Evolutionary conservation across 2,888 invertebrate genomes (phyloP), one percentile per base, ranked within the genome.

Genomic region (Torymus aiolomorphi): DNA sequence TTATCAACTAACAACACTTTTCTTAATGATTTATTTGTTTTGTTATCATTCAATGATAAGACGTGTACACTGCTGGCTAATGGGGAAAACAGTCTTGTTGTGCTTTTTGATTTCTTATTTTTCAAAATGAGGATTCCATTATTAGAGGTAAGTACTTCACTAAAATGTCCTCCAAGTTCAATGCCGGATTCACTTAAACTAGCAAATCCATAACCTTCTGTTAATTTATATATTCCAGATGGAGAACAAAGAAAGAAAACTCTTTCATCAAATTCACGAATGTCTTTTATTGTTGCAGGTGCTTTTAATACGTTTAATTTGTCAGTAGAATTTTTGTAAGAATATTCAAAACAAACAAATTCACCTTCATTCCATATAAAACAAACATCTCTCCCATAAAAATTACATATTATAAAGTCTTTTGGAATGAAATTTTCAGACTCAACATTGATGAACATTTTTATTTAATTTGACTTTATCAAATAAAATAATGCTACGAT

Each of bases 171-270:
- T 2, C 87, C 88, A 20, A 89, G 80, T 20, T 84, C 87, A 31
- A 89, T 83, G 0, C 86, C 90, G 5, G 78, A 80, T 20, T 82
- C 83, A 54, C 88, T 89, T 11, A 89, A 57, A 0, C 78, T n/a
- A 0, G 79, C 84, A 66, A 88, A 87, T 13, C 84, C 80, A 54
- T 77, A 63, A 5, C 84, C 82, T 10, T 83, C 81, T 3, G 84
- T 84, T 2, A 89, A 56, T 82, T 90, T 88, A 52, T 88, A 88
- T 63, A 86, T 78, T 13, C 89, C 89, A 16, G 66, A 61, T 0
- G 89, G 88, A 10, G 61, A 59, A 74, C 88, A 89, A 13, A 88
- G 75, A 5, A 89, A 51, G 70, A 88, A 90, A 24, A 87, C 81
- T 80, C 89, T 84, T 20, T 83, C 82, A 8, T 71, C 69, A 61